These are phyloP conservation scores for Platalea minor DNA, from an alignment of 2,797 vertebrate genomes.

Conservation along the genomic window DNA sequence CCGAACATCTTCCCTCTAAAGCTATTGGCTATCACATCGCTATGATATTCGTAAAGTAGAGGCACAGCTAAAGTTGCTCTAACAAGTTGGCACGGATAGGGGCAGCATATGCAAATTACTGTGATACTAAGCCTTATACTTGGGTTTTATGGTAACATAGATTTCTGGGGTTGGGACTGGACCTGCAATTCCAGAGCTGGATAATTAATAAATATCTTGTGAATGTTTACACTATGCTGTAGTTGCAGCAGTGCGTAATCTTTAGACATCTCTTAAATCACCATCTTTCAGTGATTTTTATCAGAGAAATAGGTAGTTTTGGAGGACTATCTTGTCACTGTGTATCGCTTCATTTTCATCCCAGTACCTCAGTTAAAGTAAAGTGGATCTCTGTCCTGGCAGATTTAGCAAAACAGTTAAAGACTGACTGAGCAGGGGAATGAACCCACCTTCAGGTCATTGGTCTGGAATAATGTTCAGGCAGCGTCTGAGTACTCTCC, in stretches of 20 bases:
- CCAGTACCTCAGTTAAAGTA: background rate
- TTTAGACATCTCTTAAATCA: background rate
- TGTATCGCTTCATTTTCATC: background rate
- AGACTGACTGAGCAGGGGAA: background rate
- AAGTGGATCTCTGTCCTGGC: background rate
- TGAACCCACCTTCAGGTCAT: slow-evolving; percentile 50
- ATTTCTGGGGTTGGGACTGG: background rate
- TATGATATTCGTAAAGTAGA: background rate
- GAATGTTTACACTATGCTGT: background rate
- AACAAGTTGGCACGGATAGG: background rate
- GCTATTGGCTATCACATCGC: background rate
- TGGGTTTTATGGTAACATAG: background rate
- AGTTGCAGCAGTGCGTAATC: background rate
- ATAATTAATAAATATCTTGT: background rate
- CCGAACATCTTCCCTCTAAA: background rate
- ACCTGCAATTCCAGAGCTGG: background rate
- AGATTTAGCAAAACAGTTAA: background rate
- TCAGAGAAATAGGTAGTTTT: background rate
- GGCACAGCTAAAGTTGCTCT: background rate
- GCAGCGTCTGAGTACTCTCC: background rate
- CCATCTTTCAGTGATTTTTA: background rate
- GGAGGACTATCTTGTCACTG: background rate
- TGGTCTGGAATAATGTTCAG: slow-evolving; percentile 48
- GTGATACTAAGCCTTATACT: background rate
- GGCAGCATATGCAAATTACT: background rate